Base-by-base conservation (phyloP, 1,140 invertebrate species). In the Aleiodes sp. region DNA sequence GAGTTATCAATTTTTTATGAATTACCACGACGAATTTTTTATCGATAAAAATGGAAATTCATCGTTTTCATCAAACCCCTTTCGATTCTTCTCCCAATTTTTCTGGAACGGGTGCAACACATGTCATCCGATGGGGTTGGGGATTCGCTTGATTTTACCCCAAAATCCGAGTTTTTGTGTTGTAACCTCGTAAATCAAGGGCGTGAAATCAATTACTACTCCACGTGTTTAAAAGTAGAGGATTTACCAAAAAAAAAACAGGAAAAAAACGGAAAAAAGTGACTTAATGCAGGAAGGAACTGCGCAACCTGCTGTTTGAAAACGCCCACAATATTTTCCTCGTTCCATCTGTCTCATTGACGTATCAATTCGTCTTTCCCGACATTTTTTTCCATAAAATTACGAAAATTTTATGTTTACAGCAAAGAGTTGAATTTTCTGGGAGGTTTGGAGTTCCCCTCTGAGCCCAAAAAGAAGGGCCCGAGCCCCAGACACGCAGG, bases 131-230 rank as follows among this genome's bases (percentile, higher is more conserved):
- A 82, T 80, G 74, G 82, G 81, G 84, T 78, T 79, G 70, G 71
- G 29, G 31, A 78, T 71, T 80, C 74, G 71, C 29, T n/a, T 6
- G 16, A 43, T 75, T 78, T 75, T 73, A 72, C 72, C 75, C 75
- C 71, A 74, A 76, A 78, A 73, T 59, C 56, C 65, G 65, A 14
- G 61, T 59, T 73, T 75, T 73, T 73, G 61, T 71, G 31, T 70
- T 72, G 60, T 60, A 41, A 52, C 3, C 56, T 78, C 78, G 70
- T 86, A 85, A 86, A 86, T 86, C 84, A 85, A 80, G 67, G 76
- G 78, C 78, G 78, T 82, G 75, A 84, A 86, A 86, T 86, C 82
- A 86, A 86, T 85, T 86, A 83, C 77, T 76, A 79, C 80, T 84
- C 75, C 6, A 52, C 68, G 31, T 69, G 59, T 65, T 61, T 31